phyloP scores from a whole-genome alignment of 1,140 invertebrate species.

The Trachelipus rathkii region DNA sequence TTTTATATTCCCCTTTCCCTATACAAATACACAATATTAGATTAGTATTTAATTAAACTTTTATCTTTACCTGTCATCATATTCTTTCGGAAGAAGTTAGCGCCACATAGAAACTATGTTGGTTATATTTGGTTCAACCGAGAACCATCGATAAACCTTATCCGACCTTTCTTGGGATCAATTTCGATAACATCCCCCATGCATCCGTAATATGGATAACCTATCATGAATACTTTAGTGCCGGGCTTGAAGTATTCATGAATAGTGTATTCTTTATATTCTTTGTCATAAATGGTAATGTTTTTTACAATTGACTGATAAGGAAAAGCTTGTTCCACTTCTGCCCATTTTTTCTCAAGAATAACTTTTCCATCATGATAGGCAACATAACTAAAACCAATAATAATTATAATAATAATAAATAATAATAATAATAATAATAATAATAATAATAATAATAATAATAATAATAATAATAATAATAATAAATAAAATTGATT shows the following conservation, averaged over 20 bases:
- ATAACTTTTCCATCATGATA: slow-evolving; percentile 57
- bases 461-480: no score
- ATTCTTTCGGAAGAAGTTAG: slow-evolving; percentile 43
- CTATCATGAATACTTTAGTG: slow-evolving; percentile 69
- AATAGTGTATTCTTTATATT: slow-evolving; percentile 54
- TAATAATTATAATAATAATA: no score
- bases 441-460: no score
- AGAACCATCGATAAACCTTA: slow-evolving; percentile 38
- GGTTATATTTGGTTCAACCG: slow-evolving; percentile 34
- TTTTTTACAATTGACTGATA: slow-evolving; percentile 64
- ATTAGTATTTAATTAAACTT: no score
- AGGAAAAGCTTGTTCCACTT: slow-evolving; percentile 59
- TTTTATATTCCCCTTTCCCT: no score
- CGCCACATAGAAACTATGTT: slow-evolving; percentile 34
- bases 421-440: no score
- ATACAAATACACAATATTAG: no score
- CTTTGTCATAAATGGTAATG: slow-evolving; percentile 55
- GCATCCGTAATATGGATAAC: slow-evolving; percentile 72
- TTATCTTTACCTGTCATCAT: slow-evolving; percentile 48
- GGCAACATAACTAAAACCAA: slow-evolving; percentile 52
- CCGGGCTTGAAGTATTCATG: slow-evolving; percentile 67
- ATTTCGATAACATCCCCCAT: slow-evolving; percentile 62
- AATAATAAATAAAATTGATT: no score
- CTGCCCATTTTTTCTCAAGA: slow-evolving; percentile 66
- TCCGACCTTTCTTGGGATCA: slow-evolving; percentile 37